Evolutionary conservation across 2,888 invertebrate genomes (phyloP).

Genomic region (Diploptera punctata): DNA sequence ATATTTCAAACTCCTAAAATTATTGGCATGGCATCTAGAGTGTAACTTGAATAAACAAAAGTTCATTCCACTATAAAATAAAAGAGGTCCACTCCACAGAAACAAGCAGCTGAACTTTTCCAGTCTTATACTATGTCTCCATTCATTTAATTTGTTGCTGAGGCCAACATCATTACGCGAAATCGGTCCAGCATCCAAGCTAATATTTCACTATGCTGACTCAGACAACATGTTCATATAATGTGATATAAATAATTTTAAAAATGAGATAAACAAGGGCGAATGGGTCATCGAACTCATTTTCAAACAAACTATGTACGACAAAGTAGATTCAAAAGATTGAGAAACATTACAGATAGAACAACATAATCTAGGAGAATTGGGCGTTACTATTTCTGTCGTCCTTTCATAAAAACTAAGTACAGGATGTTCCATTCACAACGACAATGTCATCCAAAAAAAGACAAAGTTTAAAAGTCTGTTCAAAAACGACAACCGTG

Average conservation of each 20-base stretch:
- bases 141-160: neutral
- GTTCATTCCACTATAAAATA: no score
- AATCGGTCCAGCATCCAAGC: neutral
- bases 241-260: constrained; percentile 5
- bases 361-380: neutral
- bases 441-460: no score
- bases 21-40: no score
- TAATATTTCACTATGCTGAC: constrained; percentile 12
- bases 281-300: constrained; percentile 24
- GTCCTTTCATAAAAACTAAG: neutral
- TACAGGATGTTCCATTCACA: neutral
- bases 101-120: no score
- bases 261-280: neutral
- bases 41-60: no score
- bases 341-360: neutral
- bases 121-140: no score
- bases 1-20: no score
- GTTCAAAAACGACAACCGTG: no score
- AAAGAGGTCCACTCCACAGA: no score
- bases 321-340: constrained; percentile 11
- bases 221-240: neutral
- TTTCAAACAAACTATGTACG: neutral
- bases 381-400: neutral
- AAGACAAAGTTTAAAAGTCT: no score
- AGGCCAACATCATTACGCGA: neutral